These are phyloP conservation scores for Drosophila nr. medialis DNA, from an alignment of 2,888 invertebrate species.

Conservation along the genomic window DNA sequence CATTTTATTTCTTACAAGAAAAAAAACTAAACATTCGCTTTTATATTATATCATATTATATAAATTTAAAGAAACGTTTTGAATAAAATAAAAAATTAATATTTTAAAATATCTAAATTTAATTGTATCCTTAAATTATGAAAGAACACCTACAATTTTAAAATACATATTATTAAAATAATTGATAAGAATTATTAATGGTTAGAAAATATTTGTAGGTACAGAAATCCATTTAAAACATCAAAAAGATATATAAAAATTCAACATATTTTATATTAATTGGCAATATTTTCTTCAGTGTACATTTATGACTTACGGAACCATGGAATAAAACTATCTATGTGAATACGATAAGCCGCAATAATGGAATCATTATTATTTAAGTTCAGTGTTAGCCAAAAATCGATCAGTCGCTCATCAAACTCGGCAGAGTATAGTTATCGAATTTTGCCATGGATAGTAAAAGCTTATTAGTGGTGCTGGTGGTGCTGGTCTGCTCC, in stretches of 20 bases:
- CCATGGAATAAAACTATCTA: neutral
- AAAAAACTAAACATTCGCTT: neutral
- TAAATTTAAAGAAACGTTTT: neutral
- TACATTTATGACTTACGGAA: neutral
- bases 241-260: neutral
- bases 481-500: constrained; percentile 28
- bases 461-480: constrained; percentile 10
- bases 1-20: neutral
- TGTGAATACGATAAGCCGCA: constrained; percentile 10
- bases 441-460: constrained; percentile 10
- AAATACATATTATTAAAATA: neutral
- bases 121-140: neutral
- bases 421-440: neutral
- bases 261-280: neutral
- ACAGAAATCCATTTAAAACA: neutral
- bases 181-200: neutral
- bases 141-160: no score
- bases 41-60: neutral
- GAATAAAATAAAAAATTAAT: neutral
- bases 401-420: constrained; percentile 21
- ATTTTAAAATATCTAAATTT: neutral
- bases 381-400: constrained; percentile 1
- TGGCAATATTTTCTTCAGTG: constrained; percentile 4
- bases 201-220: neutral
- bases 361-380: constrained; percentile 19